Evolutionary conservation across 37 sponge, comb jelly and placozoan species (phyloP).

Genomic region (Mnemiopsis leidyi): DNA sequence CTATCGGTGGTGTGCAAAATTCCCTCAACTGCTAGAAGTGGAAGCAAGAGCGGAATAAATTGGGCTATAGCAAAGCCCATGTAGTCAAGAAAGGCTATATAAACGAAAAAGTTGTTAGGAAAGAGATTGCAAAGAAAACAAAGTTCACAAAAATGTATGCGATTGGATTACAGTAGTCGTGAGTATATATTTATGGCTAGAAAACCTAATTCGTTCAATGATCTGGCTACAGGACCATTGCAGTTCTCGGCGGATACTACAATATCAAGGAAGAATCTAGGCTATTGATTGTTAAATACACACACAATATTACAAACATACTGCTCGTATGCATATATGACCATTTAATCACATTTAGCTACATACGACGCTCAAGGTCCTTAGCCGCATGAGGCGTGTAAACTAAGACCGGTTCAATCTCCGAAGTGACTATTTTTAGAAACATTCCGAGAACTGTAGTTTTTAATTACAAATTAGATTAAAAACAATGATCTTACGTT

Average conservation of each 20-base stretch:
- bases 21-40: neutral
- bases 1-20: too few species aligned
- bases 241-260: neutral
- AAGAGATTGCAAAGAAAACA: neutral
- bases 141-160: neutral
- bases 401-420: too few species aligned
- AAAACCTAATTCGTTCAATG: neutral
- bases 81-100: neutral
- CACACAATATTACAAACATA: neutral
- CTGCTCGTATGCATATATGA: neutral
- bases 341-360: neutral
- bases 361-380: neutral
- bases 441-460: too few species aligned
- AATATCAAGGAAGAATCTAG: neutral
- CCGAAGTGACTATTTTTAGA: too few species aligned
- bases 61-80: neutral
- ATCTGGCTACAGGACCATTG: neutral
- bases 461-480: too few species aligned
- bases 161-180: neutral
- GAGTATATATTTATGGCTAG: neutral
- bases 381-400: neutral
- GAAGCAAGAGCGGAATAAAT: neutral
- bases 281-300: neutral
- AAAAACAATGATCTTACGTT: too few species aligned
- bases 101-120: neutral